Evolutionary conservation across 1,140 invertebrate species (phyloP), one percentile per base, ranked within the genome.

Genomic region (Eupeodes corollae): DNA sequence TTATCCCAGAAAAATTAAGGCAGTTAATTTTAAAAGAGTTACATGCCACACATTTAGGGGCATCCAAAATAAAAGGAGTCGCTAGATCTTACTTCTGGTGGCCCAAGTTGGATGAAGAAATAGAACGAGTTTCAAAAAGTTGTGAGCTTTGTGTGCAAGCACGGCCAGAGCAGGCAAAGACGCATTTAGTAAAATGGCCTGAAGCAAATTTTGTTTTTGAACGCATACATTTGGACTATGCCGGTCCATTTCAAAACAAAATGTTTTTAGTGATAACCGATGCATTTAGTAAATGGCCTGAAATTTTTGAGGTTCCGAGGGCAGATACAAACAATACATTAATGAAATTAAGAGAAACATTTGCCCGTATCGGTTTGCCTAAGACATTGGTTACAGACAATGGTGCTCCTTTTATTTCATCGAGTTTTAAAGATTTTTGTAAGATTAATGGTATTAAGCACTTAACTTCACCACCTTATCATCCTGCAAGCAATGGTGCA

Each of bases 41-140:
- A 11, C 70, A 73, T 54, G 42, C 47, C n/a, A 52, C 44, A 33
- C 71, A 73, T 51, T 44, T 54, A 6, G 69, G 70, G 8, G 58
- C 68, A 11, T 52, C 54, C 8, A 56, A 56, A 45, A 74, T 70
- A 60, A 74, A 74, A 47, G 33, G 56, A 1, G 44, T 69, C 8
- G 69, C 68, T 5, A 16, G 63, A 38, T 47, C 34, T 21, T 61
- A 70, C 51, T 50, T 69, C 11, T 60, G 52, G 57, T 74, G 59
- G 58, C 61, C 63, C 21, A 49, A 50, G 10, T 56, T 75, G 2
- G 64, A 75, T 50, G 41, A 46, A 14, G 59, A 70, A 1, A 69
- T 74, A 26, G 48, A 61, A 38, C 43, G 42, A 15, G 12, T 48
- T 8, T 49, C 41, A n/a, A 45, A 42, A 46, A 47, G 15, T 12